Conservation (phyloP, 1,140 invertebrate genomes). For the Magallana gigas region DNA sequence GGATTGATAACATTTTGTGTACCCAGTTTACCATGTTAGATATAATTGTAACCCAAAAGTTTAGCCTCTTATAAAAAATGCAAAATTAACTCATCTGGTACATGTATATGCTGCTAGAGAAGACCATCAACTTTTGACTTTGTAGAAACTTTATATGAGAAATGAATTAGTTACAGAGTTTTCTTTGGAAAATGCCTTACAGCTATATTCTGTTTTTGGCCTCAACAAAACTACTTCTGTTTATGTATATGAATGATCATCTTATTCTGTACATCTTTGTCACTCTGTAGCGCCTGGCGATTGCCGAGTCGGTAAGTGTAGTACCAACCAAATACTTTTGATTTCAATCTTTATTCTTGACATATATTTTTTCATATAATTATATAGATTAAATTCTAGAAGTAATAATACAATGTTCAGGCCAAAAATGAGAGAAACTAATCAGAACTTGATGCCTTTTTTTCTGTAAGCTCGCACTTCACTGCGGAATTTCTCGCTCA, state of each 20-base stretch:
- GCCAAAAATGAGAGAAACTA: neutral
- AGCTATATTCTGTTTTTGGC: neutral
- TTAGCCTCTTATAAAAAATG: too few relatives aligned
- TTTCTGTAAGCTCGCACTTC: neutral
- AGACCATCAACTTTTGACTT: too few relatives aligned
- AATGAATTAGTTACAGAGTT: too few relatives aligned
- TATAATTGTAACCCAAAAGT: too few relatives aligned
- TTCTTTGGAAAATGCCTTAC: neutral
- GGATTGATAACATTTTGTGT: too few relatives aligned
- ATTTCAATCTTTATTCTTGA: neutral
- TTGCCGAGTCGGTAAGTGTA: conserved; percentile 25
- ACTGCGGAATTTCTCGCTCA: neutral
- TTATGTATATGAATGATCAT: neutral
- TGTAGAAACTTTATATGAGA: too few relatives aligned
- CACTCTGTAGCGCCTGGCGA: conserved; percentile 7
- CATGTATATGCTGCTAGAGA: too few relatives aligned
- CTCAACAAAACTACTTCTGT: neutral
- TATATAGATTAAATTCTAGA: neutral
- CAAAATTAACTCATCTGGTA: too few relatives aligned
- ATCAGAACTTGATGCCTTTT: neutral
- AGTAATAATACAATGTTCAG: neutral
- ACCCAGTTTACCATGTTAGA: too few relatives aligned
- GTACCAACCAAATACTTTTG: neutral
- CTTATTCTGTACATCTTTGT: conserved; percentile 6
- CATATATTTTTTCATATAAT: too few relatives aligned